A percentile compares a stretch with the other conserved stretches of the same genome.
Conservation (phyloP, 2,888 invertebrate species). For the Endomychus coccineus region DNA sequence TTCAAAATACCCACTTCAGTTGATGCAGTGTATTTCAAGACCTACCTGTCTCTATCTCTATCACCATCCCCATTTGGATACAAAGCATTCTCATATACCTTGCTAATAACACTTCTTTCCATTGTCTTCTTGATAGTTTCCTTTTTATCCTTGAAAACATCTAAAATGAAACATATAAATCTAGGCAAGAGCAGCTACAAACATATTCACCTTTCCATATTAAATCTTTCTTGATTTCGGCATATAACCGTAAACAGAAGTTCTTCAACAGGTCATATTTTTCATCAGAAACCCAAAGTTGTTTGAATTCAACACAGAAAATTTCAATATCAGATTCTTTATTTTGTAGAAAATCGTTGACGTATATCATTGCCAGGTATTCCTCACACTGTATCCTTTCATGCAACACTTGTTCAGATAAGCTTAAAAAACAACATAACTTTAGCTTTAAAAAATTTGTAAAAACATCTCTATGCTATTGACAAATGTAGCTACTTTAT, state of each 20-base stretch:
- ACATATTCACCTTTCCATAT: constrained; percentile 59
- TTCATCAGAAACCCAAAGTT: constrained; percentile 78
- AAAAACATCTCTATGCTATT: no score
- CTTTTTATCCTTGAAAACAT: constrained; percentile 62
- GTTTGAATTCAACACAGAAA: constrained; percentile 75
- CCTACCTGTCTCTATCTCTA: constrained; percentile 83
- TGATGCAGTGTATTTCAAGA: no score
- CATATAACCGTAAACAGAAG: constrained; percentile 64
- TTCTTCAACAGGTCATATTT: constrained; percentile 82
- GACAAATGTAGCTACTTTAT: no score
- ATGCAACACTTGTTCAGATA: constrained; percentile 54
- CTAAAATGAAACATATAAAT: constrained; percentile 38
- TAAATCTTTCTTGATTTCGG: constrained; percentile 62
- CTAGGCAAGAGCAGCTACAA: constrained; percentile 10
- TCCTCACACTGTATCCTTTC: constrained; percentile 67
- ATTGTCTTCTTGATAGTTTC: constrained; percentile 74
- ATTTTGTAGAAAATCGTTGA: constrained; percentile 72
- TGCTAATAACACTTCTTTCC: constrained; percentile 84
- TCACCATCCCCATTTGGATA: constrained; percentile 98
- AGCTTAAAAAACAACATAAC: constrained; percentile 41
- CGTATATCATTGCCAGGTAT: constrained; percentile 68
- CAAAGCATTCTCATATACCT: constrained; percentile 86
- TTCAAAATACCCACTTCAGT: no score
- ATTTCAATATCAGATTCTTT: constrained; percentile 63
- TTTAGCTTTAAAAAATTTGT: no score